A percentile compares a stretch with the other conserved stretches of the same genome.
Conservation (phyloP, 2,113 vertebrate genomes). For the Phaethon lepturus region DNA sequence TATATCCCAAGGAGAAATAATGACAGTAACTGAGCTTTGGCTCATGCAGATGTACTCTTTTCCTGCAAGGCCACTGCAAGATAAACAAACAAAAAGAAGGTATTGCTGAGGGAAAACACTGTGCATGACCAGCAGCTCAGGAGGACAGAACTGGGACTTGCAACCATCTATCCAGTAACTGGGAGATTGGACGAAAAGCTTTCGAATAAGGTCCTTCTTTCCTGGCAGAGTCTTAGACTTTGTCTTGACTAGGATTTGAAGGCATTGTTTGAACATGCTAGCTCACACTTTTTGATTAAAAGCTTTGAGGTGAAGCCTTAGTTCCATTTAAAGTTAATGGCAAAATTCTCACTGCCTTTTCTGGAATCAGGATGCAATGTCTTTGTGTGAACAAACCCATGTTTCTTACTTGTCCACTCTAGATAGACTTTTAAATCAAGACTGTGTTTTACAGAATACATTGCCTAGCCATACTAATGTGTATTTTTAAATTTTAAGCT, state of each 20-base stretch:
- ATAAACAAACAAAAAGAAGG: not conserved
- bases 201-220: not conserved
- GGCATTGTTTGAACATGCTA: constrained; percentile 45
- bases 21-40: not conserved
- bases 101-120: not conserved
- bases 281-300: constrained; percentile 64
- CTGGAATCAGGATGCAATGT: constrained; percentile 1
- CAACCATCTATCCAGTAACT: not conserved
- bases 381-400: not conserved
- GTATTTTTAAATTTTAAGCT: not conserved
- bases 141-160: not conserved
- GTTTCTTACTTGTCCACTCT: constrained; percentile 15
- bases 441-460: not conserved
- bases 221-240: not conserved
- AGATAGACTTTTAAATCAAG: constrained; percentile 10
- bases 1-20: not conserved
- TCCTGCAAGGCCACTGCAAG: not conserved
- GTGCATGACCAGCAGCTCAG: not conserved
- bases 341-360: constrained; percentile 50
- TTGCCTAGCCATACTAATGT: not conserved
- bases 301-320: constrained; percentile 28
- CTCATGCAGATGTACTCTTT: not conserved
- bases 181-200: not conserved
- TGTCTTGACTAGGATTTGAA: not conserved
- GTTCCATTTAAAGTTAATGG: constrained; percentile 33